Base-by-base conservation (phyloP, 2,888 invertebrate species). In the Tenthredo scrophulariae region DNA sequence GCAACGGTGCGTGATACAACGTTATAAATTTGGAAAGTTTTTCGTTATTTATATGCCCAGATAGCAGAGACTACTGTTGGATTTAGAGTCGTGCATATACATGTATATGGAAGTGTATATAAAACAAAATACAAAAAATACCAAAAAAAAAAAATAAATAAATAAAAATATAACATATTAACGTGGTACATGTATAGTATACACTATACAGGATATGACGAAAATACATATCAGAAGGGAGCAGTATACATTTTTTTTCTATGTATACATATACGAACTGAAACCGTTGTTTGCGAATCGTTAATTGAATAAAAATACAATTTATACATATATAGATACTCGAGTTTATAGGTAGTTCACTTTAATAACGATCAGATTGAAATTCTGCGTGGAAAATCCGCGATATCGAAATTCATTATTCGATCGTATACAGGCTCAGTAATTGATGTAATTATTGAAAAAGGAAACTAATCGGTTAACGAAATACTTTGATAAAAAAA, bases 11-110 rank as follows among this genome's bases (percentile, higher is more conserved):
- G 80, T 80, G 80, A 80, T 80, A 80, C 58, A 80, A 62, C 33
- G 80, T 80, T 80, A 80, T 80, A 80, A 80, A 80, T 80, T 80
- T 80, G 58, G n/a, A 58, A 80, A 80, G 80, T 80, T 80, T 80
- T 80, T 80, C 58, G 80, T 80, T 80, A 80, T 80, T 80, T 80
- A 80, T 80, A 62, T 26, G n/a, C n/a, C 26, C 37, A 80, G 80
- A 80, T 80, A 80, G 80, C 80, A 37, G 58, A 62, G 62, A 62
- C 62, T 62, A 50, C 58, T 54, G 77, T 77, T 54, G 54, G 37
- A 77, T 77, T 77, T 54, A 77, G 54, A 77, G 77, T n/a, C 50
- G 22, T 46, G 75, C 46, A n/a, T 22, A 74, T 13, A 13, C 43
- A 6, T 74, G 10, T 43, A 43, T 46, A 43, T 43, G 46, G 29